These are phyloP conservation scores for Eubasilissa splendida DNA, from an alignment of 2,888 invertebrate species.

Conservation along the genomic window DNA sequence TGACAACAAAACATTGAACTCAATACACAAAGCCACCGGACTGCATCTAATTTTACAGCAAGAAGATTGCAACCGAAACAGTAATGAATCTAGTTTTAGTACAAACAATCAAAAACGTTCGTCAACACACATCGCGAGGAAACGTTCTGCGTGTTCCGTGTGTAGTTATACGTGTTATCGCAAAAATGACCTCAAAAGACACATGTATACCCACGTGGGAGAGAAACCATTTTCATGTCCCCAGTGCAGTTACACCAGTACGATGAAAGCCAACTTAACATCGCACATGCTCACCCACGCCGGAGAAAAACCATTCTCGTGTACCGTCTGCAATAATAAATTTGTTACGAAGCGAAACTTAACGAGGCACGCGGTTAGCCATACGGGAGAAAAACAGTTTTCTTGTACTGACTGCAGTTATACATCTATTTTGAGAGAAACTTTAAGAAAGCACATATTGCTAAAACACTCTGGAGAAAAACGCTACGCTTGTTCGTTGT, in stretches of 20 bases:
- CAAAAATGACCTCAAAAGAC: neutral
- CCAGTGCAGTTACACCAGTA: neutral
- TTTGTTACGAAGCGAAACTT: neutral
- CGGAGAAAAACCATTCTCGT: neutral
- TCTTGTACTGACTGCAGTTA: slow-evolving; percentile 6
- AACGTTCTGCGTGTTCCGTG: neutral
- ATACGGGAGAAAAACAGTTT: slow-evolving; percentile 5
- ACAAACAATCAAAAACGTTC: too few relatives aligned
- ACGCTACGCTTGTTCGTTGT: too few relatives aligned
- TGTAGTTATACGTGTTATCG: neutral
- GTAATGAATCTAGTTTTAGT: too few relatives aligned
- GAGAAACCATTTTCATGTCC: slow-evolving; percentile 1
- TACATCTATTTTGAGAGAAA: neutral
- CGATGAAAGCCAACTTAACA: neutral
- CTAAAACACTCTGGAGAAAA: too few relatives aligned
- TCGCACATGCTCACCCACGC: neutral
- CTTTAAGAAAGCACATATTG: slow-evolving; percentile 11
- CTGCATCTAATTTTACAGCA: too few relatives aligned
- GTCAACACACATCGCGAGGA: too few relatives aligned
- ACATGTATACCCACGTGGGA: neutral
- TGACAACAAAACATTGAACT: too few relatives aligned
- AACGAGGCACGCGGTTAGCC: neutral
- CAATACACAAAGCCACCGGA: too few relatives aligned
- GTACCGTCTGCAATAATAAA: neutral
- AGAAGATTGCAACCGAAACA: too few relatives aligned